Evolutionary conservation across 2,113 vertebrate species (phyloP), one percentile per base, ranked within the genome.

Genomic region (Ctenodactylus gundi): DNA sequence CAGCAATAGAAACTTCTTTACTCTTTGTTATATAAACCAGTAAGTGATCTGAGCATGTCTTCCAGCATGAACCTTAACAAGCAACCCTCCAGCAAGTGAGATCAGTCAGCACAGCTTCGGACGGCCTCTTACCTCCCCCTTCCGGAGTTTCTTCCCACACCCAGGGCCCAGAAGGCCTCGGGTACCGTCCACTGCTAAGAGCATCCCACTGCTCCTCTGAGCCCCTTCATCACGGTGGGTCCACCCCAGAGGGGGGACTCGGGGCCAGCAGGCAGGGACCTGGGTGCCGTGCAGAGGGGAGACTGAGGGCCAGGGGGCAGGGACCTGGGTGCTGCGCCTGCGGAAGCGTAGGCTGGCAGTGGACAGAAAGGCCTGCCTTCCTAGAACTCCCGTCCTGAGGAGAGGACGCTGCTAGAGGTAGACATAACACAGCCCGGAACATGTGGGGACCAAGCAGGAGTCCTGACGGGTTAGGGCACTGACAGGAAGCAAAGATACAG

Each of bases 241-340:
- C 21, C 0, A 65, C 4, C 0, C 0, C 3, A 39, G 3, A 12
- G 0, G 14, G 7, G 77, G 36, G 46, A 36, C 11, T 0, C 9
- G 60, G 31, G 25, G 11, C 13, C 27, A 5, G 8, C 17, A 12
- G 82, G 4, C 15, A 58, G 14, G 9, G 3, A 64, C 29, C 13
- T 6, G 3, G 18, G 39, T 39, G 83, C 4, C 4, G 18, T 29
- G 34, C 6, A 12, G 31, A 60, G 7, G 23, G 34, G 20, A 27
- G 36, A 31, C 13, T 55, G n/a, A n/a, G n/a, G n/a, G n/a, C n/a
- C 36, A 2, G 53, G 36, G 15, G 18, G 39, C 29, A 14, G 44
- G 27, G 51, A 39, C n/a, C 78, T 15, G 3, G 44, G 86, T 25
- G 25, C 36, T 81, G 36, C 11, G 36, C 36, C 39, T 72, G 1